phyloP scores from a whole-genome alignment of 2,113 vertebrate species.

The Oreocharis arfaki region DNA sequence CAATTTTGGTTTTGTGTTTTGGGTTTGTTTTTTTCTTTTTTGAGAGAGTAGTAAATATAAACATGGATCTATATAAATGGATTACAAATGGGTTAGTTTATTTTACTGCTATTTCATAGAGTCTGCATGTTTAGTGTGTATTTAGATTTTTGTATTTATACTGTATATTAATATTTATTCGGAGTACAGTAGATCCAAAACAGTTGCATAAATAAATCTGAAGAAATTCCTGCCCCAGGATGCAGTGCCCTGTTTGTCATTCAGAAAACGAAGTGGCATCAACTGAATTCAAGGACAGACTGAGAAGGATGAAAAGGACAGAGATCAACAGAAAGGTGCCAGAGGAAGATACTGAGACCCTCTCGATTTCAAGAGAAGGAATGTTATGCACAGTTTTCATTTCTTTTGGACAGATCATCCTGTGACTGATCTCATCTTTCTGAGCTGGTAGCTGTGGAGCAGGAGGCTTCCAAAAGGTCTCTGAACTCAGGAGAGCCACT shows the following conservation, averaged over 20 bases:
- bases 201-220: neutral
- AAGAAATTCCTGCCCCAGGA: neutral
- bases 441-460: neutral
- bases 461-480: neutral
- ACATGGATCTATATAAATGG: neutral
- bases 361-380: neutral
- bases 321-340: conserved; percentile 38
- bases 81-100: neutral
- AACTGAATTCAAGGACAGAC: conserved; percentile 29
- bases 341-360: neutral
- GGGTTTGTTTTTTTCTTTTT: neutral
- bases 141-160: neutral
- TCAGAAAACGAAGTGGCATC: neutral
- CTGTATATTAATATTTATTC: neutral
- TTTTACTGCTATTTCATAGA: neutral
- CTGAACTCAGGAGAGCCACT: neutral
- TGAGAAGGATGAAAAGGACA: neutral
- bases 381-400: neutral
- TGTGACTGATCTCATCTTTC: neutral
- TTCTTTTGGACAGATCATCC: neutral
- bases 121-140: neutral
- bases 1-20: neutral
- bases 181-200: neutral
- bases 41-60: neutral
- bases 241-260: conserved; percentile 4